Percentiles rank a stretch among this genome's conserved stretches.
phyloP scores from a whole-genome alignment of 92 coral and sea anemone genomes.

The Actinernus sp. region DNA sequence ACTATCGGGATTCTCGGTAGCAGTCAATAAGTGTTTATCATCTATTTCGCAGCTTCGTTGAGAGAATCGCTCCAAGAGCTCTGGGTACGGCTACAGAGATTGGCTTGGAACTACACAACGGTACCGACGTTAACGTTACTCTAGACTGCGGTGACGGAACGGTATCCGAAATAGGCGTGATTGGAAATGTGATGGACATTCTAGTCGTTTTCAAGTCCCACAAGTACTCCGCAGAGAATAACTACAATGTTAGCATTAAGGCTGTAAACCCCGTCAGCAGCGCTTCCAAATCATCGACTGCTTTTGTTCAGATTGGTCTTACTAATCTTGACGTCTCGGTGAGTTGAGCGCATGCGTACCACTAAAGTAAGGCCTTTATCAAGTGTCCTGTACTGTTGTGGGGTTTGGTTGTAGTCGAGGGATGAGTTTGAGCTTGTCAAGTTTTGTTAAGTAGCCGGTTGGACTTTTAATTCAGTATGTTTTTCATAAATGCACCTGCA shows the following conservation, averaged over 20 bases:
- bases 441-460: no score
- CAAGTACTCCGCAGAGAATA: slow-evolving; percentile 61
- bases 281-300: slow-evolving; percentile 28
- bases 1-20: no score
- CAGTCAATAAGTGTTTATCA: no score
- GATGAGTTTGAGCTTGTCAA: no score
- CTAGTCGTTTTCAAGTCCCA: slow-evolving; percentile 58
- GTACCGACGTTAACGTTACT: slow-evolving; percentile 39
- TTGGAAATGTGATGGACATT: slow-evolving; percentile 26
- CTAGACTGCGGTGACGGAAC: slow-evolving; percentile 29
- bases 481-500: no score
- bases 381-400: no score
- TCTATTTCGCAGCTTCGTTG: background rate
- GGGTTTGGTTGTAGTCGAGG: no score
- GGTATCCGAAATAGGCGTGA: background rate
- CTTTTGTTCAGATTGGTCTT: slow-evolving; percentile 40
- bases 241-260: slow-evolving; percentile 51
- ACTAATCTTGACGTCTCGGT: background rate
- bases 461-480: no score
- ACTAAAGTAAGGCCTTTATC: no score
- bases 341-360: background rate
- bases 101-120: slow-evolving; percentile 23
- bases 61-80: slow-evolving; percentile 10
- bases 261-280: slow-evolving; percentile 56
- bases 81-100: slow-evolving; percentile 22